Evolutionary conservation across 2,113 vertebrate genomes (phyloP), one percentile per base, ranked within the genome.

Genomic region (Pao palembangensis): DNA sequence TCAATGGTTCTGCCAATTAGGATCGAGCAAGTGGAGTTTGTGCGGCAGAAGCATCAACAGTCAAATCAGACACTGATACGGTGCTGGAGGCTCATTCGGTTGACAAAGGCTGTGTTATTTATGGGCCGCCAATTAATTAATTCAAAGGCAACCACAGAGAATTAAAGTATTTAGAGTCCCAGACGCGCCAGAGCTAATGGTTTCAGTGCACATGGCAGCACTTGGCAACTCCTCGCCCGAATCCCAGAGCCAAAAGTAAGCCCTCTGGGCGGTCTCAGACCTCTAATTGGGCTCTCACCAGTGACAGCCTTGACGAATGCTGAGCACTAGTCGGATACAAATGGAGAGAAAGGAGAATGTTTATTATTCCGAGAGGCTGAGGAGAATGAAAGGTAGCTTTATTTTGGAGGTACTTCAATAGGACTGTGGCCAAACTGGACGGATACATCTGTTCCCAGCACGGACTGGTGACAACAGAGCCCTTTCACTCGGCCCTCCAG

Each of bases 211-310:
- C 88, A 75, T 80, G 58, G 69, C 80, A 64, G 73, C 73, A 84
- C 90, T 90, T 90, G 89, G 93, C 89, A 93, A 93, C 89, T 67
- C 62, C 74, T 15, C 63, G 75, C 80, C 70, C 58, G 78, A 85
- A 83, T 86, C 74, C 84, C 63, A 65, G 71, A 75, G 73, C 71
- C 65, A 71, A 76, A 85, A 83, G 67, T 79, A 71, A 73, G 67
- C 72, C 82, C 83, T 44, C 5, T 25, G 78, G 76, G 76, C 64
- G 28, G 55, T 61, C 55, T 60, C 57, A 61, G 72, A 61, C 38
- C 76, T 80, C 76, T 87, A 89, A 88, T 85, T 88, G 73, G 84
- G 38, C 71, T 79, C 77, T 78, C 77, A 76, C 54, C 79, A 81
- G 59, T 71, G 79, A 73, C 75, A 80, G 66, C 55, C 51, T 18